These are phyloP conservation scores for Tachina fera DNA, from an alignment of 2,888 invertebrate genomes.

Conservation along the genomic window DNA sequence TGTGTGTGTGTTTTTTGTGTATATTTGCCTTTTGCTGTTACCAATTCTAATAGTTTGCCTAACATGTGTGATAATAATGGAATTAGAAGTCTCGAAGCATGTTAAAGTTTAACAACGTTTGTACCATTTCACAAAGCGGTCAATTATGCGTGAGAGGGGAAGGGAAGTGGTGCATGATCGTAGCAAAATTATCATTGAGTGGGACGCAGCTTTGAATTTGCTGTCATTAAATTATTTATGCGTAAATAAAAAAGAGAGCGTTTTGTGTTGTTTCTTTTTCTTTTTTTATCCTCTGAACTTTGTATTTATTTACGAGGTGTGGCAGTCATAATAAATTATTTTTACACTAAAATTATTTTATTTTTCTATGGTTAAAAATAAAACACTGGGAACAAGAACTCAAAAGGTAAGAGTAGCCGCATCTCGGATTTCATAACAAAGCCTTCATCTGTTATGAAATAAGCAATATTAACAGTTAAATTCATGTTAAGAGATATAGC, in stretches of 20 bases:
- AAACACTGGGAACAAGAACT: no score
- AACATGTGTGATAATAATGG: conserved; percentile 55
- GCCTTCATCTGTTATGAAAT: no score
- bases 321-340: not conserved
- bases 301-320: not conserved
- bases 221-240: conserved; percentile 36
- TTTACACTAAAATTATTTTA: not conserved
- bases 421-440: no score
- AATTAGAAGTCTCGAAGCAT: conserved; percentile 37
- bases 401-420: no score
- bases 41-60: not conserved
- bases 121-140: conserved; percentile 22
- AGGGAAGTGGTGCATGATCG: not conserved
- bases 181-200: conserved; percentile 48
- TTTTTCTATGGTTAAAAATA: no score
- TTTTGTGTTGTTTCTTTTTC: conserved; percentile 3
- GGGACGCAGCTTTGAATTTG: conserved; percentile 45
- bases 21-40: conserved; percentile 5
- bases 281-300: not conserved
- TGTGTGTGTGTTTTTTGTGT: conserved; percentile 1
- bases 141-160: conserved; percentile 18
- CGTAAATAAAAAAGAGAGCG: conserved; percentile 29
- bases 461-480: no score
- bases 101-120: conserved; percentile 9
- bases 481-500: no score